A percentile compares a stretch with the other conserved stretches of the same genome.
Conservation (phyloP, 2,113 vertebrate genomes). For the Vombatus ursinus region DNA sequence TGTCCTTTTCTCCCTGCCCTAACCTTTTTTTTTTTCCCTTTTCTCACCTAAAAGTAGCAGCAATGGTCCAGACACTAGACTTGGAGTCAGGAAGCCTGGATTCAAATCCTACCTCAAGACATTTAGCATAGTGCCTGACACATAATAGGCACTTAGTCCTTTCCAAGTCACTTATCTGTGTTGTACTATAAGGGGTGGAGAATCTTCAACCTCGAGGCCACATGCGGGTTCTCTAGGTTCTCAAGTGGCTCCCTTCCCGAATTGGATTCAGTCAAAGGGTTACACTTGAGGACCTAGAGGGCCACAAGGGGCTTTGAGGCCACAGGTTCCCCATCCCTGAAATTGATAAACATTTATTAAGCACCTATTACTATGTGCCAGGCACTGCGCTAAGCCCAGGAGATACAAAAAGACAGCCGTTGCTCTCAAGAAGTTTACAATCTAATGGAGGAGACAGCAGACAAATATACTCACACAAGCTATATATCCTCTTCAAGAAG, state of each 20-base stretch:
- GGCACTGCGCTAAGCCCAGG: background rate
- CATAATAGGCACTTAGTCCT: background rate
- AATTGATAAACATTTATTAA: background rate
- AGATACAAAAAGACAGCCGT: background rate
- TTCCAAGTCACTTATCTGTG: background rate
- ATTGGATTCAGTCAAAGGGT: too few species aligned
- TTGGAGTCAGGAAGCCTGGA: background rate
- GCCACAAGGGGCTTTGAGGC: too few species aligned
- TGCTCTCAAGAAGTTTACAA: background rate
- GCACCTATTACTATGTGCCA: background rate
- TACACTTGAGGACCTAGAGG: too few species aligned
- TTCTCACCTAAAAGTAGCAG: background rate
- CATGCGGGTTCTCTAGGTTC: too few species aligned
- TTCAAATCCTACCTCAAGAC: background rate
- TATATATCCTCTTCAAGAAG: too few species aligned
- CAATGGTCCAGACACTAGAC: background rate
- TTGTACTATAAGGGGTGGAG: too few species aligned
- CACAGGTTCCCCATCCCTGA: too few species aligned
- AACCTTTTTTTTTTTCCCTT: background rate
- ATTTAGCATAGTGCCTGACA: background rate
- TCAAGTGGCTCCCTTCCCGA: too few species aligned
- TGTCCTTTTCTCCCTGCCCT: background rate
- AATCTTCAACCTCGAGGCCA: too few species aligned
- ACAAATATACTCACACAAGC: background rate
- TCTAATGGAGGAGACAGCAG: background rate